Conservation (phyloP, 2,113 vertebrate species). For the Nanorana parkeri region DNA sequence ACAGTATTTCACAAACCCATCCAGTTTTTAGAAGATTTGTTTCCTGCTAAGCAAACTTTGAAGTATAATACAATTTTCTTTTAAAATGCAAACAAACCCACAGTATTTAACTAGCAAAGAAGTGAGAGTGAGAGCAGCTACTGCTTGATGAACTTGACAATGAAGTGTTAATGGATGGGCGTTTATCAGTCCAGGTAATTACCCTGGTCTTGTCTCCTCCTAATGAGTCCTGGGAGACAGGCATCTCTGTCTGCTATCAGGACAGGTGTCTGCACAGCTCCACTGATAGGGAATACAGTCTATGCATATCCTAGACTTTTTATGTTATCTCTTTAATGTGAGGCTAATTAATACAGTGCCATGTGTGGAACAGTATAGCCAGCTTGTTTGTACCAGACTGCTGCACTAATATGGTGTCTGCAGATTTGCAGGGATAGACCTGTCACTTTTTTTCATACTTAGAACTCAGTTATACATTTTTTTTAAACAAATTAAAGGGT, state of each 20-base stretch:
- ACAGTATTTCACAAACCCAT: no score
- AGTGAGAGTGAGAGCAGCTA: not conserved
- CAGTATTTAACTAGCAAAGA: not conserved
- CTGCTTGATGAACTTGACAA: slow-evolving; percentile 53
- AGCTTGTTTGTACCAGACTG: slow-evolving; percentile 24
- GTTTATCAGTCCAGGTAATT: slow-evolving; percentile 31
- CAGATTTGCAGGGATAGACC: not conserved
- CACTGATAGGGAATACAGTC: not conserved
- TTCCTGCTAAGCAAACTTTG: slow-evolving; percentile 32
- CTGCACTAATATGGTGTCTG: slow-evolving; percentile 19
- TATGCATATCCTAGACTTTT: not conserved
- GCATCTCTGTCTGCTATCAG: slow-evolving; percentile 36
- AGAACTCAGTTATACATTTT: slow-evolving; percentile 5
- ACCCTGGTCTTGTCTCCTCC: slow-evolving; percentile 39
- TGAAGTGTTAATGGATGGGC: slow-evolving; percentile 54
- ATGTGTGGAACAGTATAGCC: slow-evolving; percentile 26
- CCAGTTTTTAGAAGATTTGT: not conserved
- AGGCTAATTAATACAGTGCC: slow-evolving; percentile 15
- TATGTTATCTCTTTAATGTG: slow-evolving; percentile 10
- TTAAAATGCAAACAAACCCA: not conserved
- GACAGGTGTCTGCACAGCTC: slow-evolving; percentile 37
- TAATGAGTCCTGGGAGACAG: slow-evolving; percentile 47
- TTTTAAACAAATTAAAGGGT: no score
- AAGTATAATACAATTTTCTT: slow-evolving; percentile 50
- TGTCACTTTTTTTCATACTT: not conserved